Base-by-base conservation (phyloP, 2,113 vertebrate species). In the Apodemus sylvaticus region DNA sequence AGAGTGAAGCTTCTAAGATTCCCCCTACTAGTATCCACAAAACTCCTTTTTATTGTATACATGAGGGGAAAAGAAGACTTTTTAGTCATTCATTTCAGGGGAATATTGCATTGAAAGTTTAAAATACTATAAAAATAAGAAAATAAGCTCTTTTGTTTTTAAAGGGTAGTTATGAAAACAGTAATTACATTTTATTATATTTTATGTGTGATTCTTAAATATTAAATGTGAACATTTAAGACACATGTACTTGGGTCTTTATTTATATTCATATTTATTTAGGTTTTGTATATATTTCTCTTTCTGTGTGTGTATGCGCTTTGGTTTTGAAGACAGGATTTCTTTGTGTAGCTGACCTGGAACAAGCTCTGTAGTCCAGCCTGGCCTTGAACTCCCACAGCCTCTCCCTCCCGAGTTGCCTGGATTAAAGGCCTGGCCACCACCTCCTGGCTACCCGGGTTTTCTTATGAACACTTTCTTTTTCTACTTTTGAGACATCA, bases 211-310 rank as follows among this genome's bases (percentile, higher is more conserved):
- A 58, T 42, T 42, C 19, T 77, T 82, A 31, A 90, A n/a, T 92
- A 92, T 87, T 95, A 95, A 97, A 97, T 93, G 34, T 91, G 66
- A 94, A 91, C 79, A 90, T 53, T 55, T 95, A 94, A 97, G 48
- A 31, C 22, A 96, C n/a, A 36, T 86, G 45, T 91, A 20, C 4
- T 78, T 95, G 24, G 86, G 53, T 96, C 42, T 95, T 97, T 96
- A 86, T 93, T 95, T 24, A 7, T 93, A 93, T 62, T n/a, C n/a
- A 62, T 64, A 64, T 29, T 92, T 96, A 91, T 77, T 91, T 86
- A 90, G 48, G 11, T 70, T n/a, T 90, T 2, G 58, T 92, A 90
- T 96, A 73, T 76, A 7, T 66, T 12, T 31, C 64, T 12, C 29
- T 66, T 10, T 60, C 5, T 60, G 58, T 7, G 58, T 60, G 1